phyloP scores from a whole-genome alignment of 1,140 invertebrate genomes.

The Drosophila pseudoobscura region DNA sequence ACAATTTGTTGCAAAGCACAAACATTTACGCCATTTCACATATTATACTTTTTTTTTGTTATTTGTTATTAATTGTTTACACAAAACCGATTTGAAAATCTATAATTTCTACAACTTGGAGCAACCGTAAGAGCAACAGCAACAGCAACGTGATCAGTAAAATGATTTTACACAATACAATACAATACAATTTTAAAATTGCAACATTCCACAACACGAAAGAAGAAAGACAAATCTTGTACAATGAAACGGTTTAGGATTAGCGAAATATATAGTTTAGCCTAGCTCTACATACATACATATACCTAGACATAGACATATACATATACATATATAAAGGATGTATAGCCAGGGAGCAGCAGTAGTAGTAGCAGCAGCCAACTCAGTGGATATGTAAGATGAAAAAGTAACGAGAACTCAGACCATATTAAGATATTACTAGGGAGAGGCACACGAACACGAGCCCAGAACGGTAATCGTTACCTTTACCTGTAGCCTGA shows the following conservation, averaged over 20 bases:
- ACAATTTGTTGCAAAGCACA: slow-evolving; percentile 81
- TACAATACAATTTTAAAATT: slow-evolving; percentile 43
- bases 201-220: slow-evolving; percentile 61
- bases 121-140: slow-evolving; percentile 1
- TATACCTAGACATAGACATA: slow-evolving; percentile 1
- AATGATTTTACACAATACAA: slow-evolving; percentile 72
- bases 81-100: slow-evolving; percentile 59
- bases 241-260: slow-evolving; percentile 55
- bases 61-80: slow-evolving; percentile 81
- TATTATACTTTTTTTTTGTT: slow-evolving; percentile 70
- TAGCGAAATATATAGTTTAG: slow-evolving; percentile 28
- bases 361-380: slow-evolving; percentile 58
- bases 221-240: slow-evolving; percentile 61
- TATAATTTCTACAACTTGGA: slow-evolving; percentile 44
- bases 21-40: slow-evolving; percentile 75
- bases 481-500: background rate
- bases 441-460: slow-evolving; percentile 21
- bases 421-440: slow-evolving; percentile 74
- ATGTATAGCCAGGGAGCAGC: slow-evolving; percentile 35
- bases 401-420: slow-evolving; percentile 56
- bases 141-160: slow-evolving; percentile 79
- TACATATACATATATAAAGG: slow-evolving; percentile 24
- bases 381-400: slow-evolving; percentile 72
- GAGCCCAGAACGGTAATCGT: slow-evolving; percentile 9
- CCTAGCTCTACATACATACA: slow-evolving; percentile 14